A percentile compares a stretch with the other conserved stretches of the same genome.
Evolutionary conservation across 2,113 vertebrate genomes (phyloP).

Genomic region (Sylvicapra grimmia): DNA sequence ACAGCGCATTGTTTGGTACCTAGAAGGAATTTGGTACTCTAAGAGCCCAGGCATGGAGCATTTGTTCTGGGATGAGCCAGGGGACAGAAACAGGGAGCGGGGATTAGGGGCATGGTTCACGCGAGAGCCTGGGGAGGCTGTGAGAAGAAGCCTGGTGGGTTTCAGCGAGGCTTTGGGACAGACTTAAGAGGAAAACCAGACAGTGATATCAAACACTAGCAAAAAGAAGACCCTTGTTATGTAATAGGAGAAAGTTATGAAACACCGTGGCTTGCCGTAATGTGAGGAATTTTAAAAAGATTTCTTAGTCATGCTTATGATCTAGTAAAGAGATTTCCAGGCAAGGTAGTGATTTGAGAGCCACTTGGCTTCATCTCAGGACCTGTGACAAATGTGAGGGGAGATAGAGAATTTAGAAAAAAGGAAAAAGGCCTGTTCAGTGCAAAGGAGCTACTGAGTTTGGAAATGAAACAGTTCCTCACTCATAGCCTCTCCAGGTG

Average conservation of each 20-base stretch:
- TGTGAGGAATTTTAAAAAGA: background rate
- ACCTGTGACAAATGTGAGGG: background rate
- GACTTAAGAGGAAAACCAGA: background rate
- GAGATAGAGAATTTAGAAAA: background rate
- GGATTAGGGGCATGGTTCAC: accelerated
- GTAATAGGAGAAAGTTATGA: background rate
- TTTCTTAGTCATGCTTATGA: background rate
- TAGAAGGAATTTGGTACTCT: background rate
- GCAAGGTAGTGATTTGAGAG: background rate
- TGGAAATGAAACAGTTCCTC: background rate
- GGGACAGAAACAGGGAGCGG: accelerated
- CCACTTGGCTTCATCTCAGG: background rate
- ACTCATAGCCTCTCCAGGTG: background rate
- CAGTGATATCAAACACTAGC: background rate
- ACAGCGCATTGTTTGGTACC: background rate
- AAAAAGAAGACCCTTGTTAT: background rate
- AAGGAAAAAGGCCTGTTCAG: background rate
- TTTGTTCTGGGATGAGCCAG: background rate
- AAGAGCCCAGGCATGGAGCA: background rate
- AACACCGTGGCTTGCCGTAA: background rate
- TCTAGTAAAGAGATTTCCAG: background rate
- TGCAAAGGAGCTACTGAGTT: background rate
- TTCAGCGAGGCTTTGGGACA: background rate
- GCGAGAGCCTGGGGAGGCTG: background rate
- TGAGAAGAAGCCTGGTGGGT: background rate